Percentiles rank a stretch among this genome's conserved stretches.
Conservation (phyloP, 2,797 vertebrate genomes). For the Odontamblyopus rebecca region DNA sequence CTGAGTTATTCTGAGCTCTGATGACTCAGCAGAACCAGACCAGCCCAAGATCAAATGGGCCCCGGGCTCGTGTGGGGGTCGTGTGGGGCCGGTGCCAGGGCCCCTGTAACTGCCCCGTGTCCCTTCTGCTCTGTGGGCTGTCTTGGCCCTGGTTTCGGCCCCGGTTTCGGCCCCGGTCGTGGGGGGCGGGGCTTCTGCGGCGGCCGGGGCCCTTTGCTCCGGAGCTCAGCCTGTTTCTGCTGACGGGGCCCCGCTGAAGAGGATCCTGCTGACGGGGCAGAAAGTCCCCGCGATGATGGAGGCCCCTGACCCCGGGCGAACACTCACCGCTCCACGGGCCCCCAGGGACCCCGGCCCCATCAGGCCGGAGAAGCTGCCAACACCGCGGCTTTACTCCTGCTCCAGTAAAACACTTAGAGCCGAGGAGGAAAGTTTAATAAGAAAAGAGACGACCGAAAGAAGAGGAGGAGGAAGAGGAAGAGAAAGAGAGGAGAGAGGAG, state of each 20-base stretch:
- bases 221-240: not conserved
- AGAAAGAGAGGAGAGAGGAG: too few species aligned
- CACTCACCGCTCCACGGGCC: slow-evolving; percentile 1
- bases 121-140: not conserved
- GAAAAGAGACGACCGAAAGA: not conserved
- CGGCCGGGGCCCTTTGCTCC: too few species aligned
- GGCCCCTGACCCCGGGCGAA: not conserved
- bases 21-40: too few species aligned
- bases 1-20: too few species aligned
- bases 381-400: not conserved
- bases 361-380: not conserved
- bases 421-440: slow-evolving; percentile 5
- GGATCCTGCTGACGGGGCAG: slow-evolving; percentile 1
- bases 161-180: too few species aligned
- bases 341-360: not conserved
- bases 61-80: too few species aligned
- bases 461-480: too few species aligned
- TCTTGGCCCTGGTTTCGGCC: too few species aligned
- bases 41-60: too few species aligned
- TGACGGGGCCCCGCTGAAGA: not conserved
- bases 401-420: not conserved
- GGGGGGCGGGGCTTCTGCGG: too few species aligned
- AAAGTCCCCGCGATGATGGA: not conserved
- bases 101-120: too few species aligned
- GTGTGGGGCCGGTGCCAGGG: too few species aligned